Base-by-base conservation (phyloP, 2,113 vertebrate genomes). In the Anolis sagrei region DNA sequence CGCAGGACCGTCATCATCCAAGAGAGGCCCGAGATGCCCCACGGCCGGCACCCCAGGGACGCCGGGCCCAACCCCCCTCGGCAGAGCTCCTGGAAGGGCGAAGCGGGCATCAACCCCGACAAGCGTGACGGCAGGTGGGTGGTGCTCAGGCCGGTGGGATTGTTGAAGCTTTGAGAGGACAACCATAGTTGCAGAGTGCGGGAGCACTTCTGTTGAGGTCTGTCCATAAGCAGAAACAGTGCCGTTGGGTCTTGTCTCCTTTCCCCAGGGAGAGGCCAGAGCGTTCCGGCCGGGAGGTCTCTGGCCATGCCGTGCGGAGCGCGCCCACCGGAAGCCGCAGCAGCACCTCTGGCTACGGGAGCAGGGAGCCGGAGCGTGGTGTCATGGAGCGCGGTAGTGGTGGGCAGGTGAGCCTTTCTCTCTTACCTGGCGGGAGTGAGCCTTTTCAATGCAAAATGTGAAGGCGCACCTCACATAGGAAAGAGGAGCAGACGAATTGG, bases 81-180 rank as follows among this genome's bases (percentile, higher is more conserved):
- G 82, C 93, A 95, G 13, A 88, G 96, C 0, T 94, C 91, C 11
- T 99, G 99, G 99, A 99, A 99, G 92, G 95, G 92, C 0, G 97
- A 99, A 36, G 95, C 96, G 1, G 93, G 94, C 90, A 95, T 99
- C 54, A 96, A 95, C 84, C 32, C 95, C 0, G 97, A 97, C 90
- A 99, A 99, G 80, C 97, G 97, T 51, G 98, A 98, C 29, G 89
- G 98, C 66, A 97, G 99, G 98, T 99, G 96, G 88, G 39, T 5
- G 88, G 39, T 5, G 39, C 39, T 4, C 39, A 44, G 39, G 39
- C 3, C 39, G 5, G 39, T 5, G 39, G 39, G 39, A 44, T 61
- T 34, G 51, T 36, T 61, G 6, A 25, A 27, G 8, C 25, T 68
- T 68, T 9, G 25, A 27, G 64, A 68, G 27, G 25, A 7, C 9